Evolutionary conservation across 37 sponge, comb jelly and placozoan species (phyloP).

Genomic region (Geodia barretti): DNA sequence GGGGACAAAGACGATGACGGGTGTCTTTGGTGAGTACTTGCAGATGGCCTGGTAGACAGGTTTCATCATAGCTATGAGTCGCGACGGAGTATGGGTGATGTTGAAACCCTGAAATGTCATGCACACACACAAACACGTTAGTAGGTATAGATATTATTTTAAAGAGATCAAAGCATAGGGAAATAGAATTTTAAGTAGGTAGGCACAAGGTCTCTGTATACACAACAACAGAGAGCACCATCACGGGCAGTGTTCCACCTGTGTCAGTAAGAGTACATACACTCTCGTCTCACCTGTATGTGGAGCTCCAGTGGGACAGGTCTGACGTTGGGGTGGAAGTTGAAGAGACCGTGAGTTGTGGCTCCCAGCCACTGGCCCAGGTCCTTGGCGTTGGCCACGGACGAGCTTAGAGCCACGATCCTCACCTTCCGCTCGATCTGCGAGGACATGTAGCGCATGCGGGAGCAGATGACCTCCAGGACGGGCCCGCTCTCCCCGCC

Average conservation of each 20-base stretch:
- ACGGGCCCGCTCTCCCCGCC: conserved; percentile 96
- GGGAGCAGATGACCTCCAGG: conserved; percentile 93
- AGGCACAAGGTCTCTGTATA: too few species aligned
- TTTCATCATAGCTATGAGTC: conserved; percentile 97
- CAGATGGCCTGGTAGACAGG: conserved; percentile 93
- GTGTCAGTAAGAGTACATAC: too few species aligned
- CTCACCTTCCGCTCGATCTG: conserved; percentile 93
- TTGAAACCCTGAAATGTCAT: conserved; percentile 74
- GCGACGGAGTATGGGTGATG: conserved; percentile 91
- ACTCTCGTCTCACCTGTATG: conserved; percentile 73
- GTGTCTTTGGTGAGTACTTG: conserved; percentile 83
- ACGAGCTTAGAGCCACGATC: conserved; percentile 91
- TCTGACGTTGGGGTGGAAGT: conserved; percentile 94
- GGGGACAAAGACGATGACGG: conserved; percentile 96
- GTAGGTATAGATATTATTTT: not conserved
- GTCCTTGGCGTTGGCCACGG: conserved; percentile 98
- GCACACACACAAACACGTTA: not conserved
- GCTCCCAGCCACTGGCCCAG: conserved; percentile 98
- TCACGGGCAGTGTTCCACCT: too few species aligned
- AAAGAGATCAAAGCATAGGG: not conserved
- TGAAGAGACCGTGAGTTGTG: conserved; percentile 81
- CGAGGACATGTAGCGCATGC: conserved; percentile 97
- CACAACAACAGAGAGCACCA: too few species aligned
- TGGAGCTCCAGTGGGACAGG: conserved; percentile 98
- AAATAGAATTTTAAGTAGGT: not conserved